A percentile compares a stretch with the other conserved stretches of the same genome.
Evolutionary conservation across 2,113 vertebrate species (phyloP).

Genomic region (Thomomys bottae): DNA sequence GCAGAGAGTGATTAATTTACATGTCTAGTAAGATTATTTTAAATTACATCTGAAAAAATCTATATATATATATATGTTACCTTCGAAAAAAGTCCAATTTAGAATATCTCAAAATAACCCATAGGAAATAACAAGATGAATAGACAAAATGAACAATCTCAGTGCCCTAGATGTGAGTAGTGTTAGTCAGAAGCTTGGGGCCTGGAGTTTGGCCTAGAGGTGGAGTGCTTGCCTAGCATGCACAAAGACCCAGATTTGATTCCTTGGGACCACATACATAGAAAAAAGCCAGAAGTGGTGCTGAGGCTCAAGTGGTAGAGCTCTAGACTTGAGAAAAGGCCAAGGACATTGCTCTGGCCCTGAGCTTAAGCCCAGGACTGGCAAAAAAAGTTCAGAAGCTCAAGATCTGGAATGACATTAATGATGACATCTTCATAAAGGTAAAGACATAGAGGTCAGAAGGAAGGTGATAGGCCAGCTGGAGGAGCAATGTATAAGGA

Average conservation of each 20-base stretch:
- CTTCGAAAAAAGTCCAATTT: slow-evolving; percentile 43
- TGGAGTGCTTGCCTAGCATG: no score
- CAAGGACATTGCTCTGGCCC: no score
- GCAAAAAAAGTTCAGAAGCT: slow-evolving; percentile 22
- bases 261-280: no score
- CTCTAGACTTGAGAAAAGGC: no score
- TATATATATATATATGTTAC: not conserved
- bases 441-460: not conserved
- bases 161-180: not conserved
- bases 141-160: not conserved
- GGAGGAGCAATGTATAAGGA: not conserved
- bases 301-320: no score
- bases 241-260: no score
- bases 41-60: slow-evolving; percentile 25
- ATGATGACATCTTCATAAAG: not conserved
- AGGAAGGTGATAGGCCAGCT: not conserved
- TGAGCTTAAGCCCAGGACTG: no score
- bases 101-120: slow-evolving; percentile 42
- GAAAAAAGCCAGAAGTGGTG: no score
- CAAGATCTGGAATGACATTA: slow-evolving; percentile 22
- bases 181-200: no score
- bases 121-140: slow-evolving; percentile 1
- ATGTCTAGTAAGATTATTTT: slow-evolving; percentile 54
- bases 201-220: no score
- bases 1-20: slow-evolving; percentile 34